Evolutionary conservation across 1,140 invertebrate genomes (phyloP).

Genomic region (Bombus confusus): DNA sequence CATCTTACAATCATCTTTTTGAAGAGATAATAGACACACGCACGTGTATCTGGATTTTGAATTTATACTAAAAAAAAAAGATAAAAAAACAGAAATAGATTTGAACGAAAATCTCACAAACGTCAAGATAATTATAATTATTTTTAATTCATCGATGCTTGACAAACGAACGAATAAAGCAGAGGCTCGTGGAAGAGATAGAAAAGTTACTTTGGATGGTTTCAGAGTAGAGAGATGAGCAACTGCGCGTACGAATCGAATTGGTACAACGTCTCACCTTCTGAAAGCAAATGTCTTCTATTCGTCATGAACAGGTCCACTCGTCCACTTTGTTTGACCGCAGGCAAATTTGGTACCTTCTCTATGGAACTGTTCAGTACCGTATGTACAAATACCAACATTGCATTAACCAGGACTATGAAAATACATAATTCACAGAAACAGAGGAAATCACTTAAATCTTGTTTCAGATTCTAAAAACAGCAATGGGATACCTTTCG

Average conservation of each 20-base stretch:
- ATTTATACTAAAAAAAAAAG: no score
- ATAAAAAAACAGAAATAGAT: no score
- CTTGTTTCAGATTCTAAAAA: conserved; percentile 55
- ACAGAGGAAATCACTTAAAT: not conserved
- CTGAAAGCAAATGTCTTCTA: conserved; percentile 46
- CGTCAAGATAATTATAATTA: no score
- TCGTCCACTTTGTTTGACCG: conserved; percentile 46
- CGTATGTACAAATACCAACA: conserved; percentile 24
- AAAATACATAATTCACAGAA: not conserved
- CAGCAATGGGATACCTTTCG: conserved; percentile 59
- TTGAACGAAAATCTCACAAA: no score
- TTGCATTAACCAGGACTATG: not conserved
- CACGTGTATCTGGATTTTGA: no score
- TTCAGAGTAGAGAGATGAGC: conserved; percentile 41
- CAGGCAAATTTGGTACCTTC: conserved; percentile 60
- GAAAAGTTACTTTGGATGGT: not conserved
- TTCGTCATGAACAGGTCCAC: conserved; percentile 54
- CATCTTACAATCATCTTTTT: no score
- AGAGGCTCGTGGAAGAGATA: not conserved
- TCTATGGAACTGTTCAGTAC: conserved; percentile 60
- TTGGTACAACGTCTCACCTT: conserved; percentile 60
- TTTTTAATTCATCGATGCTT: no score
- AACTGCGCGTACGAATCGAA: conserved; percentile 36
- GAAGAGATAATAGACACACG: no score
- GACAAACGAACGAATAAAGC: no score